Conservation (phyloP, 2,113 vertebrate genomes). For the Tichodroma muraria region DNA sequence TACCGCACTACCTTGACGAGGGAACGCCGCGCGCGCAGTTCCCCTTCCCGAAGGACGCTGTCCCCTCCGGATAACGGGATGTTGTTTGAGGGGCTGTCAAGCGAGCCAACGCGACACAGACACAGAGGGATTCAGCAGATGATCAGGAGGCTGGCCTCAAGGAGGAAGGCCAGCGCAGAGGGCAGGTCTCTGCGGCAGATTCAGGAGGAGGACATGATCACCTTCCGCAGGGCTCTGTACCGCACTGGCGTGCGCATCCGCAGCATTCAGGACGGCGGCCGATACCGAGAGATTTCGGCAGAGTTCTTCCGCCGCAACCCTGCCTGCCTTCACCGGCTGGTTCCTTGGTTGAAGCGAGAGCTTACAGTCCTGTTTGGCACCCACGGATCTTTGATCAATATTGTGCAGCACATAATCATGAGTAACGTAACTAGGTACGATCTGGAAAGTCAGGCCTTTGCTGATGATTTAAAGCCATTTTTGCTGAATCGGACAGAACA, state of each 20-base stretch:
- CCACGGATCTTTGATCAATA: conserved; percentile 81
- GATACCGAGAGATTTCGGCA: conserved; percentile 85
- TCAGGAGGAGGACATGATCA: conserved; percentile 86
- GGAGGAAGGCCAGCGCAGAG: conserved; percentile 75
- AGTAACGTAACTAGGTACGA: conserved; percentile 80
- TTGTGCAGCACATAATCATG: conserved; percentile 86
- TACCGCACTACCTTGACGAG: conserved; percentile 86
- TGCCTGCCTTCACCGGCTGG: conserved; percentile 88
- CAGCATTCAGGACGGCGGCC: conserved; percentile 84
- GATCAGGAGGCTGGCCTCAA: conserved; percentile 76
- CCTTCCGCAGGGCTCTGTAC: conserved; percentile 89
- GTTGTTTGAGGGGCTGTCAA: conserved; percentile 74
- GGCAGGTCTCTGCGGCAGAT: conserved; percentile 73
- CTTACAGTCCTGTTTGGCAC: conserved; percentile 85
- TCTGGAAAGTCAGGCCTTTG: conserved; percentile 79
- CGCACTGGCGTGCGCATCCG: conserved; percentile 76
- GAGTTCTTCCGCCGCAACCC: conserved; percentile 90
- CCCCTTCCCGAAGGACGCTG: conserved; percentile 61
- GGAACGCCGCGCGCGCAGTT: conserved; percentile 48
- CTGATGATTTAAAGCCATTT: conserved; percentile 83
- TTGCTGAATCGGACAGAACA: conserved; percentile 83
- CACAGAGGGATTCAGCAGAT: conserved; percentile 76
- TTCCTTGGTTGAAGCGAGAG: conserved; percentile 91
- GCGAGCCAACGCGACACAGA: conserved; percentile 51
- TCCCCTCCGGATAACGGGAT: conserved; percentile 81